These are phyloP conservation scores for Pagrus major DNA, from an alignment of 2,113 vertebrate species.

Conservation along the genomic window DNA sequence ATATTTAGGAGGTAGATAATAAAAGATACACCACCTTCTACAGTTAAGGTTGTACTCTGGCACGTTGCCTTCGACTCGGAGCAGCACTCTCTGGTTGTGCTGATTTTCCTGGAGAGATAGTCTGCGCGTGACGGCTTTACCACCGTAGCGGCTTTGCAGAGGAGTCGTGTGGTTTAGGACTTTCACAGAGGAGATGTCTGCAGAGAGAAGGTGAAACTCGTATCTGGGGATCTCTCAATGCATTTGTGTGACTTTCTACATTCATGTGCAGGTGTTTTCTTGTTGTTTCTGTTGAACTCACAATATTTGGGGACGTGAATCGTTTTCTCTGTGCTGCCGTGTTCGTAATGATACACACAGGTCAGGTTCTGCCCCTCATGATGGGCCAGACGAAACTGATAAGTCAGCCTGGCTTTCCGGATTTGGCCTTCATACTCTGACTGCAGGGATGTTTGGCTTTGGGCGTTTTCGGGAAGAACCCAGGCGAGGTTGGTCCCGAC, in stretches of 20 bases:
- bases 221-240: background rate
- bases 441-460: constrained; percentile 26
- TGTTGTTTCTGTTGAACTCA: constrained; percentile 57
- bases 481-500: constrained; percentile 65
- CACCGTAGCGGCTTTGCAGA: constrained; percentile 37
- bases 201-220: constrained; percentile 3
- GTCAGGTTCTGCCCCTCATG: constrained; percentile 78
- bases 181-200: constrained; percentile 78
- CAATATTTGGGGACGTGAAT: constrained; percentile 76
- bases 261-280: background rate
- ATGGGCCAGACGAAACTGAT: constrained; percentile 68
- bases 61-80: constrained; percentile 75
- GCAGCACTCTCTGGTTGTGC: constrained; percentile 72
- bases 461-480: constrained; percentile 67
- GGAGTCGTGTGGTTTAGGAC: constrained; percentile 75
- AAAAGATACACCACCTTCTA: constrained; percentile 67
- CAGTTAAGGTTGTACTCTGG: constrained; percentile 71
- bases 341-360: constrained; percentile 63
- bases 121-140: constrained; percentile 29
- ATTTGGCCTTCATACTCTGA: constrained; percentile 36
- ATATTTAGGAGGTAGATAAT: background rate
- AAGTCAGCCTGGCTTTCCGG: constrained; percentile 60
- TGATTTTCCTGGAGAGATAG: constrained; percentile 65
- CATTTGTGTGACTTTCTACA: background rate
- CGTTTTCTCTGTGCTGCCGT: constrained; percentile 52